Evolutionary conservation across 2,888 invertebrate genomes (phyloP).

Genomic region (Margaritifera margaritifera): DNA sequence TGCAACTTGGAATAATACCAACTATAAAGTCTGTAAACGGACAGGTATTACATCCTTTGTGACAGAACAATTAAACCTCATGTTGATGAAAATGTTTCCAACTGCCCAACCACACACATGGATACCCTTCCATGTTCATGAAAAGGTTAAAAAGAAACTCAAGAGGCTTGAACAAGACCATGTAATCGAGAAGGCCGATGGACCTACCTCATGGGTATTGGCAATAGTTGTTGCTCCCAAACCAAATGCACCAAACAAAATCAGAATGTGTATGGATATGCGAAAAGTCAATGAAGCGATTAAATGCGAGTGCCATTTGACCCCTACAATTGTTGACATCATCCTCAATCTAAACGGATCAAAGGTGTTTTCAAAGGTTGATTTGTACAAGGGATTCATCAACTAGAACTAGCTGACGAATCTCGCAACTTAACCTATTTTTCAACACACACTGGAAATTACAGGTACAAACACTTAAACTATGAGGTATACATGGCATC

Average conservation of each 20-base stretch:
- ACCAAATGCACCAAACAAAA: slow-evolving; percentile 30
- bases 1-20: too few relatives aligned
- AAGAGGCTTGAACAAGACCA: slow-evolving; percentile 30
- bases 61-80: too few relatives aligned
- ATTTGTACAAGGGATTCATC: slow-evolving; percentile 36
- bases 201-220: slow-evolving; percentile 46
- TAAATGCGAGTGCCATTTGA: slow-evolving; percentile 22
- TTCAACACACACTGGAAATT: slow-evolving; percentile 27
- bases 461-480: slow-evolving; percentile 16
- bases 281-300: slow-evolving; percentile 35
- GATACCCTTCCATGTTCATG: slow-evolving; percentile 34
- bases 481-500: slow-evolving; percentile 13
- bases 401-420: slow-evolving; percentile 33
- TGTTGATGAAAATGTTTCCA: too few relatives aligned
- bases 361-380: slow-evolving; percentile 31
- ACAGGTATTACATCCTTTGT: too few relatives aligned
- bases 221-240: slow-evolving; percentile 39
- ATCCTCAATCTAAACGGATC: slow-evolving; percentile 34
- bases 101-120: slow-evolving; percentile 29
- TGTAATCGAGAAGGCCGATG: slow-evolving; percentile 44
- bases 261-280: slow-evolving; percentile 46
- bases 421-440: slow-evolving; percentile 41
- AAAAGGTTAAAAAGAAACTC: slow-evolving; percentile 34
- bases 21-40: too few relatives aligned
- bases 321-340: slow-evolving; percentile 40